phyloP scores from a whole-genome alignment of 2,888 invertebrate genomes.

The Mythimna impura region DNA sequence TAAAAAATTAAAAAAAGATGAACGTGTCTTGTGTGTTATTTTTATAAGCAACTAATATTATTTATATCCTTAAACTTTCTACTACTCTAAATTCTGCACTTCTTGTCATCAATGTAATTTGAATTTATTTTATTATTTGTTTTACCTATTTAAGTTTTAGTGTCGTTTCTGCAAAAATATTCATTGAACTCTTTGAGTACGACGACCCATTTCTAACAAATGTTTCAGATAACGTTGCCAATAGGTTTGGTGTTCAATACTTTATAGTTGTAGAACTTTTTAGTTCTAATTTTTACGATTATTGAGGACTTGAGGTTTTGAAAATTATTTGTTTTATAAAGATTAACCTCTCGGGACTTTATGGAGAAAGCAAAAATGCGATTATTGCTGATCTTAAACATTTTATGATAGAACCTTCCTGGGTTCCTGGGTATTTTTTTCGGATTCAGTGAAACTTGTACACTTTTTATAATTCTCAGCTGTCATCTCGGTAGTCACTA shows the following conservation, averaged over 20 bases:
- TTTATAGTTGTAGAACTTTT: constrained; percentile 33
- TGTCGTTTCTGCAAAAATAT: constrained; percentile 51
- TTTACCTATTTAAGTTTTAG: neutral
- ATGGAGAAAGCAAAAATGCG: neutral
- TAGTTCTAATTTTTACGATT: constrained; percentile 26
- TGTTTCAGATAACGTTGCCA: constrained; percentile 57
- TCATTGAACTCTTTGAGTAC: constrained; percentile 51
- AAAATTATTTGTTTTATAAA: neutral
- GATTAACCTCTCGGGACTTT: neutral
- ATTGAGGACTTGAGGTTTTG: constrained; percentile 21
- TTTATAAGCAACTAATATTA: neutral
- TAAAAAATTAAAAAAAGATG: too few relatives aligned
- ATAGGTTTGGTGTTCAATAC: constrained; percentile 37
- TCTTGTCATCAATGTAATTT: neutral
- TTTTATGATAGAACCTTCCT: neutral
- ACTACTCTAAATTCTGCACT: constrained; percentile 7
- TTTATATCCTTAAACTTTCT: neutral
- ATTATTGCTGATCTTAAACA: neutral
- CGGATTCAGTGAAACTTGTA: neutral
- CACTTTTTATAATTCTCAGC: neutral
- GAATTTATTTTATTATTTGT: constrained; percentile 12
- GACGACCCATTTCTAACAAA: constrained; percentile 58
- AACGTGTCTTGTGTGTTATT: too few relatives aligned
- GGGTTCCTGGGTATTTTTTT: too few relatives aligned
- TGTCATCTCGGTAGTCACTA: too few relatives aligned